Evolutionary conservation across 2,888 invertebrate genomes (phyloP).

Genomic region (Apamea monoglypha): DNA sequence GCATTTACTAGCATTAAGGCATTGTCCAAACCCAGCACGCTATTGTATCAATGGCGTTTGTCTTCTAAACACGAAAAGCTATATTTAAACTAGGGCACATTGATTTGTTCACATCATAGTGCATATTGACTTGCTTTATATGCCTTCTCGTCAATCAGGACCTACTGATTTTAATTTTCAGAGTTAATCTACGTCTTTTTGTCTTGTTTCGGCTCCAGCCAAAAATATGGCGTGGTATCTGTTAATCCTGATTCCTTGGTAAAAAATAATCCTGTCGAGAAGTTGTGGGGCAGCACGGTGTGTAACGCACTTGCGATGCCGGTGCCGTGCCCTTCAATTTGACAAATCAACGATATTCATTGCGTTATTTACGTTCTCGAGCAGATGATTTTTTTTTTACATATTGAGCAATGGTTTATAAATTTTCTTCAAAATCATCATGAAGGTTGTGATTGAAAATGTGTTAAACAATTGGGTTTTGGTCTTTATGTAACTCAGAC

Average conservation of each 20-base stretch:
- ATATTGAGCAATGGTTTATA: too few species aligned
- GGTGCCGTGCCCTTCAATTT: too few species aligned
- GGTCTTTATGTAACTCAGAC: not conserved
- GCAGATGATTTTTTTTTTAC: too few species aligned
- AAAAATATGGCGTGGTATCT: too few species aligned
- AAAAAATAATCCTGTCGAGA: too few species aligned
- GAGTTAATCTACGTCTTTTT: not conserved
- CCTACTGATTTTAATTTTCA: not conserved
- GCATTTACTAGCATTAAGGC: not conserved
- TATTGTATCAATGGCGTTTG: constrained; percentile 12
- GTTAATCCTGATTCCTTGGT: not conserved
- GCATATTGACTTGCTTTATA: not conserved
- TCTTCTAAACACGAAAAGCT: constrained; percentile 6
- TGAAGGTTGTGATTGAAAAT: too few species aligned
- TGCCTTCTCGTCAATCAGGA: not conserved
- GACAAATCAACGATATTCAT: too few species aligned
- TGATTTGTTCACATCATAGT: not conserved
- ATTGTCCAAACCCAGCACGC: not conserved
- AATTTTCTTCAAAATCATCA: too few species aligned
- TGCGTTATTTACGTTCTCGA: too few species aligned
- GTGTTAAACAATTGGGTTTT: too few species aligned
- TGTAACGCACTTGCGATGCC: too few species aligned
- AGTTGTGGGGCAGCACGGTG: too few species aligned
- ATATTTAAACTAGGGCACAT: constrained; percentile 18
- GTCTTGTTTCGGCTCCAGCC: not conserved